Base-by-base conservation (phyloP, 2,797 vertebrate genomes). In the Lophura swinhoii region DNA sequence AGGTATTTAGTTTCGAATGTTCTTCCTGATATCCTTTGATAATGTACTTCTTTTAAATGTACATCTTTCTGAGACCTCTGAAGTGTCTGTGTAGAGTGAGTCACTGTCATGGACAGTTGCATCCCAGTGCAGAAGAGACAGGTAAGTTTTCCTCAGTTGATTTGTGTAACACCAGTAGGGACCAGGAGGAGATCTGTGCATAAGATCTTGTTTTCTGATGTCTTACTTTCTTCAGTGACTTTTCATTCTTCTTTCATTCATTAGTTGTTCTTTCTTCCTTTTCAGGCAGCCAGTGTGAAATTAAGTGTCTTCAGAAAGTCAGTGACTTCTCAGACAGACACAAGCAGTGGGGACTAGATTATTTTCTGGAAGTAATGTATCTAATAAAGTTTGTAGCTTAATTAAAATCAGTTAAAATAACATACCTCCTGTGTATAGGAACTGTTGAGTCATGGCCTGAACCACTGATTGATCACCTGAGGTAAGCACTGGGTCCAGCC, bases 291-390 rank as follows among this genome's bases (percentile, higher is more conserved):
- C 41, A 44, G 51, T 98, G 97, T 83, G 96, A 84, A 72, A 96
- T 97, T 64, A 94, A 58, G 20, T 96, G 74, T 71, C 95, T 98
- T 55, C 95, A 98, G 78, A 96, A 95, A 55, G 79, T 68, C 0
- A 70, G 98, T 75, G 84, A 43, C 51, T 87, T 98, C 55, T 87
- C 96, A 8, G 97, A 98, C 14, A 69, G 0, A 63, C 96, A 97
- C 41, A 97, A 72, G 83, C 51, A 67, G 2, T 98, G 97, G 97
- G 97, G 97, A 68, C 69, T 98, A 35, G 97, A 98, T 96, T 98
- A 72, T 92, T 80, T 97, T 51, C 72, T 97, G 68, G 97, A 98
- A 77, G 96, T 96, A 28, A 75, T 98, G 0, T 97, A 97, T 91
- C 39, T 97, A 35, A 22, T 97, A 5, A 98, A 97, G 91, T 79